These are phyloP conservation scores for Capromys pilorides DNA, from an alignment of 2,797 vertebrate species.

Conservation along the genomic window DNA sequence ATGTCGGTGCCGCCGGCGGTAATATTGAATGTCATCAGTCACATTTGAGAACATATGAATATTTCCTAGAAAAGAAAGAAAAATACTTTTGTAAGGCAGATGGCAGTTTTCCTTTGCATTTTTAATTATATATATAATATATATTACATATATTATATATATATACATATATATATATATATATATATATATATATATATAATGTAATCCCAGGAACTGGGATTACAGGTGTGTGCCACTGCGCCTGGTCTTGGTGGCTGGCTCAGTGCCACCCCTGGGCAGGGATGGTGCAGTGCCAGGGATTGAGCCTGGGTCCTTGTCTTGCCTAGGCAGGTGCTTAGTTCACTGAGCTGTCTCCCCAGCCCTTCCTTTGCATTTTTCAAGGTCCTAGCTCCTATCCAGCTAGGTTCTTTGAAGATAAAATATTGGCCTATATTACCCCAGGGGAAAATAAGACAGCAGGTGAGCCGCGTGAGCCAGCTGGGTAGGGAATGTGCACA, in stretches of 20 bases:
- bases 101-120: neutral
- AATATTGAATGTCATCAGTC: slow-evolving; percentile 91
- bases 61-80: slow-evolving; percentile 88
- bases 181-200: too few species aligned
- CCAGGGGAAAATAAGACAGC: slow-evolving; percentile 16
- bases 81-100: neutral
- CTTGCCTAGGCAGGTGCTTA: too few species aligned
- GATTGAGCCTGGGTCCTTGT: too few species aligned
- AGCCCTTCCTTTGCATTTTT: slow-evolving; percentile 30
- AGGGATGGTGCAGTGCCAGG: too few species aligned
- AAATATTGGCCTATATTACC: slow-evolving; percentile 1
- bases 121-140: too few species aligned
- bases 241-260: too few species aligned
- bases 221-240: too few species aligned
- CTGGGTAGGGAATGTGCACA: neutral
- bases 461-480: slow-evolving; percentile 5
- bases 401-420: neutral
- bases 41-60: slow-evolving; percentile 96
- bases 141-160: too few species aligned
- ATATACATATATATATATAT: too few species aligned
- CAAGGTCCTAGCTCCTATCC: neutral
- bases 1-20: slow-evolving; percentile 90
- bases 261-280: too few species aligned
- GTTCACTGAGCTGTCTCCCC: too few species aligned
- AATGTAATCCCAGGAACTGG: too few species aligned